Evolutionary conservation across 2,113 vertebrate species (phyloP).

Genomic region (Brachyhypopomus gauderio): DNA sequence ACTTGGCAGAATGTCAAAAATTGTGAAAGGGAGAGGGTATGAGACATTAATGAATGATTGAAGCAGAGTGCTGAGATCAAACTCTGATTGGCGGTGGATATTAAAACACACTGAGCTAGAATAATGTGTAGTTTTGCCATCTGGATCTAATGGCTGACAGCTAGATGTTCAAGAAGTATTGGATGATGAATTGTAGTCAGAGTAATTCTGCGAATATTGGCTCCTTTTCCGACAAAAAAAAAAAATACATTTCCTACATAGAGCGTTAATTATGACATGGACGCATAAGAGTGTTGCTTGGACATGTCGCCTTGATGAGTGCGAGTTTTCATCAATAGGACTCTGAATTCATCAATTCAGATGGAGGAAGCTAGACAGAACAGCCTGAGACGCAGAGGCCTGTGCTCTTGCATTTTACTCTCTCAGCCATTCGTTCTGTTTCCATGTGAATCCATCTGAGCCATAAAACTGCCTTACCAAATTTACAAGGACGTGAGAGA

Average conservation of each 20-base stretch:
- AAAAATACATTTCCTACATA: background rate
- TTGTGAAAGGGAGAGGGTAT: slow-evolving; percentile 42
- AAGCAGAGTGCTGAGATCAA: slow-evolving; percentile 58
- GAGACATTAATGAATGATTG: slow-evolving; percentile 66
- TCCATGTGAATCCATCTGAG: slow-evolving; percentile 12
- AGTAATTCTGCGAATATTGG: slow-evolving; percentile 9
- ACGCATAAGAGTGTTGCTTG: background rate
- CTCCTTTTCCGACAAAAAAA: slow-evolving; percentile 29
- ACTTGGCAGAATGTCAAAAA: slow-evolving; percentile 67
- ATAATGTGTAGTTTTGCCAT: slow-evolving; percentile 60
- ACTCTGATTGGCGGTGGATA: slow-evolving; percentile 63
- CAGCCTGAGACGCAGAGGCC: background rate
- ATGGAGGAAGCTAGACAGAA: slow-evolving; percentile 13
- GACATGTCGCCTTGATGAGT: background rate
- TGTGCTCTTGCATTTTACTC: background rate
- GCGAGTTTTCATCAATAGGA: slow-evolving; percentile 8
- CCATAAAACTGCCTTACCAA: background rate
- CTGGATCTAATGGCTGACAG: slow-evolving; percentile 67
- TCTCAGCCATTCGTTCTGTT: background rate
- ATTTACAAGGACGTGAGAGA: background rate
- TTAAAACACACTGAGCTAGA: slow-evolving; percentile 30
- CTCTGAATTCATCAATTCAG: slow-evolving; percentile 15
- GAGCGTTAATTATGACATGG: background rate
- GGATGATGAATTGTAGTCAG: background rate
- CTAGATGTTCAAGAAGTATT: slow-evolving; percentile 60